These are phyloP conservation scores for Corythornis cristatus DNA, from an alignment of 2,113 vertebrate genomes.

Conservation along the genomic window DNA sequence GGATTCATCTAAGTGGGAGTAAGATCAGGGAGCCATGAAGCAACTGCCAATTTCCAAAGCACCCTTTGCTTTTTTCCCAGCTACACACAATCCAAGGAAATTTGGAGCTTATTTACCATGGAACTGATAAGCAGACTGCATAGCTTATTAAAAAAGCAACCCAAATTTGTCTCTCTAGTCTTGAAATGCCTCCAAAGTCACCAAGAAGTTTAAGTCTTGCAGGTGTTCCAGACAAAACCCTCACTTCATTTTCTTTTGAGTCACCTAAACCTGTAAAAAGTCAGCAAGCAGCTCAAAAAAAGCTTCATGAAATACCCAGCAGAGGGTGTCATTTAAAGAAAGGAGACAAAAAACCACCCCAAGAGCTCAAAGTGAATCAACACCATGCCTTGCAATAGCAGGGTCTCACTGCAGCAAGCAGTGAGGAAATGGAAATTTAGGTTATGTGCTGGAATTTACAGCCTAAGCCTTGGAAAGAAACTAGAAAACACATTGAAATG, in stretches of 20 bases:
- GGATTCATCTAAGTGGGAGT: accelerated
- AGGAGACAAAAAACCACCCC: background rate
- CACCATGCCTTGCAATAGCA: accelerated
- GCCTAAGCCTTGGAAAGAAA: accelerated
- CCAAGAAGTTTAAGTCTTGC: background rate
- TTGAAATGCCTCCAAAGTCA: background rate
- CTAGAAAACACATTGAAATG: background rate
- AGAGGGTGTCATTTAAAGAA: background rate
- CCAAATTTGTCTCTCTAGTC: background rate
- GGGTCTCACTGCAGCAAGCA: background rate
- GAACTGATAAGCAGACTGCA: background rate
- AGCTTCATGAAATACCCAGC: accelerated
- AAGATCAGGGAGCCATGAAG: background rate
- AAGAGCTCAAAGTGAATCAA: accelerated
- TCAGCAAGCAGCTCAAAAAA: background rate
- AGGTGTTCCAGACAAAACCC: background rate
- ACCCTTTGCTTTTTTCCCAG: background rate
- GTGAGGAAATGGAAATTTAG: background rate
- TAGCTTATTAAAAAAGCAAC: no score
- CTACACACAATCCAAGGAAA: background rate
- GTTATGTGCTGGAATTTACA: background rate
- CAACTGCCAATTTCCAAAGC: background rate
- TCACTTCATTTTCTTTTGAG: background rate
- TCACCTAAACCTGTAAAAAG: background rate
- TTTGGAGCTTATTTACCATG: background rate